Evolutionary conservation across 2,888 invertebrate species (phyloP).

Genomic region (Boloria euphrosyne): DNA sequence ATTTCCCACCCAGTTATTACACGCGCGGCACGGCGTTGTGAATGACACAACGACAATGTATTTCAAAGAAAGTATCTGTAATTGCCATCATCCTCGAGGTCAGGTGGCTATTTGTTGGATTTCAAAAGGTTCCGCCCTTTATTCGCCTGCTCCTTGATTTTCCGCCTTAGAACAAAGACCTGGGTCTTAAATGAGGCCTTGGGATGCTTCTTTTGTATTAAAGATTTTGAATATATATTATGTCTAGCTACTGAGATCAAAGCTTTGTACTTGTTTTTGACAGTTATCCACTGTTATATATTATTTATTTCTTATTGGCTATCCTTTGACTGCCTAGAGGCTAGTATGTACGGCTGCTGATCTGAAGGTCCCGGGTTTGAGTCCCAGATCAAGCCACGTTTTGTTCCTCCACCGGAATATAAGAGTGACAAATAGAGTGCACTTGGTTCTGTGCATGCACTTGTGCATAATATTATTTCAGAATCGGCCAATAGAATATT

Average conservation of each 20-base stretch:
- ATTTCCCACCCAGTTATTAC: constrained; percentile 16
- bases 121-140: constrained; percentile 60
- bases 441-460: no score
- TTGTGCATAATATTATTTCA: no score
- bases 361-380: no score
- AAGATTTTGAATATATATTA: constrained; percentile 25
- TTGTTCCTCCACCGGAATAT: no score
- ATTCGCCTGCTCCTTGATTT: constrained; percentile 61
- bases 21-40: constrained; percentile 14
- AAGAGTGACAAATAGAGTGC: no score
- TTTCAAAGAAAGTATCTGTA: constrained; percentile 63
- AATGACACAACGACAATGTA: constrained; percentile 55
- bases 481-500: no score
- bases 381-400: no score
- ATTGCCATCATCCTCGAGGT: constrained; percentile 59
- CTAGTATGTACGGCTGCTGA: no score
- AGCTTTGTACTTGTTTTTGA: constrained; percentile 8
- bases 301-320: no score
- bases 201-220: constrained; percentile 53
- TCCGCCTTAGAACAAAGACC: constrained; percentile 64
- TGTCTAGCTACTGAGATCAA: constrained; percentile 15
- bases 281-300: background rate
- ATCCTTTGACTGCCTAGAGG: no score
- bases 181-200: constrained; percentile 55
- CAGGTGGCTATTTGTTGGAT: constrained; percentile 59